Evolutionary conservation across 2,888 invertebrate genomes (phyloP), one percentile per base, ranked within the genome.

Genomic region (Drosophila prostipennis): DNA sequence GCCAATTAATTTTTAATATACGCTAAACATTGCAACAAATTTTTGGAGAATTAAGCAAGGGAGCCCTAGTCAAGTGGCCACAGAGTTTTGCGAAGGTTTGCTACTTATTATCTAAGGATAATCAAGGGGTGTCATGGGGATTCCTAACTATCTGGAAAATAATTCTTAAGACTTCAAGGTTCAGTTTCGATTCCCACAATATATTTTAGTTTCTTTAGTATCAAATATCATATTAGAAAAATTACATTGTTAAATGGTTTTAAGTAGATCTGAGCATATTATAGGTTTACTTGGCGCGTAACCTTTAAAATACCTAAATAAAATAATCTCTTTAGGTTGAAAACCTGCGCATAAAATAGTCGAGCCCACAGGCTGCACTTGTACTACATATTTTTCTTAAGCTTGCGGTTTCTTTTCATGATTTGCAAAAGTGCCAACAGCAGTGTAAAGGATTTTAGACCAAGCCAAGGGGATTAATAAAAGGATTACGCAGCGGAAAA

Each of bases 401-500:
- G 63, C 51, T 78, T 74, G 67, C 59, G 67, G 55, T 72, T 67
- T 59, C 42, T 43, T 72, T 70, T 77, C 83, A 74, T 83, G 80
- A 86, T 86, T 82, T 83, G 82, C 79, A 77, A 82, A 86, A 81
- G 83, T 76, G 84, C 77, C 82, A 86, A 79, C 83, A 81, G 77
- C 87, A 85, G 87, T 81, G 82, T 82, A 83, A 83, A 77, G 80
- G 80, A 85, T 83, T 82, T 89, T 86, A 78, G 78, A 74, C 76
- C 83, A 86, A 85, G 86, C 88, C 81, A 85, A 74, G 77, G 82
- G 83, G 88, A 88, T 88, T 89, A 89, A 89, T 89, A 88, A 88
- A 88, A 87, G 89, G 88, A 88, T 88, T 89, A 87, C 89, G 85
- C 77, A 85, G 80, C 89, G 87, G 85, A 88, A 88, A 89, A 83